phyloP scores from a whole-genome alignment of 2,888 invertebrate genomes.

The Agrotis segetum region DNA sequence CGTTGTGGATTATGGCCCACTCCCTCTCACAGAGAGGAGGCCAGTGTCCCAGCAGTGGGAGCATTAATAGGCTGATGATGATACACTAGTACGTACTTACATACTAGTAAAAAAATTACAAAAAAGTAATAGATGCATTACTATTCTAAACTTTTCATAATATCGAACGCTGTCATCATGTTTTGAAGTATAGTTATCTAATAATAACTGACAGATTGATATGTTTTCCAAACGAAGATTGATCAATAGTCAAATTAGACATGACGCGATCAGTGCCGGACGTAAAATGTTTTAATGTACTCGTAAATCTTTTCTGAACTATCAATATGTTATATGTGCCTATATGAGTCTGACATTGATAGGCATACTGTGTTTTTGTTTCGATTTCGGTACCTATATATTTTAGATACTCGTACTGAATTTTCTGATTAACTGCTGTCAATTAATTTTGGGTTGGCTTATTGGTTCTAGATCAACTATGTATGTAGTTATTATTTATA shows the following conservation, averaged over 20 bases:
- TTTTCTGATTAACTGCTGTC: neutral
- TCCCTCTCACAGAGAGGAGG: too few species aligned
- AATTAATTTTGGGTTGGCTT: neutral
- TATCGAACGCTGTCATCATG: conserved; percentile 62
- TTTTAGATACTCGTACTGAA: neutral
- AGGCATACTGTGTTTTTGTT: conserved; percentile 19
- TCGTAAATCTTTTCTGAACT: conserved; percentile 58
- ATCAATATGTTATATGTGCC: conserved; percentile 44
- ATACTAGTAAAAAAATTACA: conserved; percentile 8
- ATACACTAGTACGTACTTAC: too few species aligned
- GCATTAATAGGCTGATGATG: too few species aligned
- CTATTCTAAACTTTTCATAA: conserved; percentile 26
- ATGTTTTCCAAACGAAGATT: conserved; percentile 64
- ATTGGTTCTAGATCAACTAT: neutral
- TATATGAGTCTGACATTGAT: conserved; percentile 20
- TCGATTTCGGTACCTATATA: conserved; percentile 7
- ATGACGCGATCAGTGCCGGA: conserved; percentile 59
- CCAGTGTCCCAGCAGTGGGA: too few species aligned
- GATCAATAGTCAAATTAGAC: conserved; percentile 61
- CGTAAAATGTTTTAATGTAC: conserved; percentile 61
- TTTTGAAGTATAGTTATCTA: conserved; percentile 67
- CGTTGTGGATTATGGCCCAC: too few species aligned
- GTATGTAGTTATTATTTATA: neutral
- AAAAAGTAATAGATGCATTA: conserved; percentile 6
- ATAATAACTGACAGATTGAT: conserved; percentile 67